Percentiles rank a stretch among this genome's conserved stretches.
Conservation (phyloP, 2,797 vertebrate genomes). For the Podarcis siculus region DNA sequence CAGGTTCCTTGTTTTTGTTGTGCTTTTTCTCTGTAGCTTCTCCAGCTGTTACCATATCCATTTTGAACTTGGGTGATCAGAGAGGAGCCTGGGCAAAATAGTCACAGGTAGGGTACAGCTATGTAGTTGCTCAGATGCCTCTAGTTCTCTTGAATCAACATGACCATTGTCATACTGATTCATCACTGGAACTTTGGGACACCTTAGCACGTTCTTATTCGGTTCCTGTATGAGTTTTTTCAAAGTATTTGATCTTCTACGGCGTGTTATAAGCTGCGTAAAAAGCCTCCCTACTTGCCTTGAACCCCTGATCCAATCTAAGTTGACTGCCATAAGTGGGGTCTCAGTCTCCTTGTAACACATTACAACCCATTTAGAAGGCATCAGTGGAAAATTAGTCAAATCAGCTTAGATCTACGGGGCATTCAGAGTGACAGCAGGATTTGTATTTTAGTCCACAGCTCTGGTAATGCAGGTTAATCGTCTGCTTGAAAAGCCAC, state of each 20-base stretch:
- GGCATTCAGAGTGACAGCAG: conserved; percentile 48
- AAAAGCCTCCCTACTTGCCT: not conserved
- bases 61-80: not conserved
- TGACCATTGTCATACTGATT: not conserved
- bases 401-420: conserved; percentile 52
- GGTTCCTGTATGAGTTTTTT: not conserved
- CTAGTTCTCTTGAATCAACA: not conserved
- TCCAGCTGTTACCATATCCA: not conserved
- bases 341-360: conserved; percentile 16
- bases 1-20: too few species aligned
- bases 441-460: conserved; percentile 45
- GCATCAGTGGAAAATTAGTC: conserved; percentile 53
- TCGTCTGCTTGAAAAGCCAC: conserved; percentile 43
- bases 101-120: too few species aligned
- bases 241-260: not conserved
- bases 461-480: conserved; percentile 47
- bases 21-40: not conserved
- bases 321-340: not conserved
- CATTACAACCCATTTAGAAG: conserved; percentile 30
- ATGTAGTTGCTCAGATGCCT: not conserved
- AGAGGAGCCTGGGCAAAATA: not conserved
- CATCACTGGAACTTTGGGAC: not conserved
- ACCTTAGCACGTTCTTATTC: not conserved
- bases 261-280: not conserved
- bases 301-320: conserved; percentile 26